Base-by-base conservation (phyloP, 2,888 invertebrate genomes). In the Drosophila yooni region DNA sequence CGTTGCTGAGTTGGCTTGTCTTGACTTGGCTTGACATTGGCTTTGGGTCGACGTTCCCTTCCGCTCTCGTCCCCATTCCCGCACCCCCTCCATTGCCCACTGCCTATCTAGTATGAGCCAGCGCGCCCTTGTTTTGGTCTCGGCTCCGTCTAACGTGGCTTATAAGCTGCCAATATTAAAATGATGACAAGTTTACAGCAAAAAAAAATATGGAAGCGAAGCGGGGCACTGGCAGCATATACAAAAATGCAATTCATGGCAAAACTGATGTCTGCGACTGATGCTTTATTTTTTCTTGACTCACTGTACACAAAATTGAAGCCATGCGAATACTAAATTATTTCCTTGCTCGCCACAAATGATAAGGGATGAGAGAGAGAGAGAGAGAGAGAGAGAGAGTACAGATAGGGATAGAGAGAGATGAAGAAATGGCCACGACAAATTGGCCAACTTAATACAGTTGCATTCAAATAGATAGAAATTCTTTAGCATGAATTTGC, bases 121-220 rank as follows among this genome's bases (percentile, higher is more conserved):
- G 61, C 40, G 29, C 31, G 72, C 34, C 66, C 46, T 51, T 52
- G 61, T 53, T 48, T 36, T 56, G 43, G 73, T 77, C 73, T 73
- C 53, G 68, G 65, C 56, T 63, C 51, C 70, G 70, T 88, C 90
- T 80, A 88, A 75, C 90, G 84, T 83, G 84, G 84, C 87, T 87
- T 90, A 87, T 87, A 87, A 90, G 90, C 87, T 87, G 90, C 89
- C 90, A 87, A 87, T 87, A 90, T 87, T 87, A 90, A 87, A 87
- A 90, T 90, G 84, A 87, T 88, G 90, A 89, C 82, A 88, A 86
- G 82, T 88, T 85, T 85, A 89, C 82, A 75, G 72, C 65, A 64
- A 83, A 77, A 77, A 57, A 62, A 36, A 65, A 34, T 54, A 40
- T 25, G 15, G 27, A 21, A 31, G 25, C 15, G 31, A 60, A 31